Conservation (phyloP, 1,140 invertebrate genomes). For the Neodiprion pinetum region DNA sequence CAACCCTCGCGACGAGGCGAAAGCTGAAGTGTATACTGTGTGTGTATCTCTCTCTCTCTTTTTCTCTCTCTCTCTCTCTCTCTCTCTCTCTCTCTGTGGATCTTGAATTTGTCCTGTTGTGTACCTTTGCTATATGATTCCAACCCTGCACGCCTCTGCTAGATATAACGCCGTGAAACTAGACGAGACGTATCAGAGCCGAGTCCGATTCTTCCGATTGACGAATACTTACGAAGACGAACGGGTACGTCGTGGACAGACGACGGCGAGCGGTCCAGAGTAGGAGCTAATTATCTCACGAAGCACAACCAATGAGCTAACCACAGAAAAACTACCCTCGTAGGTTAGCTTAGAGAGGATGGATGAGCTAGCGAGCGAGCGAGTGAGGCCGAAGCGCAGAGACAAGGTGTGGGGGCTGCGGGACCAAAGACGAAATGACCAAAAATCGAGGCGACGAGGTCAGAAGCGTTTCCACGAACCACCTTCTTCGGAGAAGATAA, state of each 20-base stretch:
- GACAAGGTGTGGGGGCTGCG: not conserved
- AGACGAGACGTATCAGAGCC: conserved; percentile 1
- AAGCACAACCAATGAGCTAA: not conserved
- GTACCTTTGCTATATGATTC: not conserved
- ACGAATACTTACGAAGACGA: conserved; percentile 2
- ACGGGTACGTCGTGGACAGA: not conserved
- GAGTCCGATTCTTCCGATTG: not conserved
- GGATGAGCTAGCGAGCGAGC: conserved; percentile 40
- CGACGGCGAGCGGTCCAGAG: not conserved
- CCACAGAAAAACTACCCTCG: conserved; percentile 38
- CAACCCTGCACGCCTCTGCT: not conserved
- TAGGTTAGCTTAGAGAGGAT: conserved; percentile 58
- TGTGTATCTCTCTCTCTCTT: conserved; percentile 1
- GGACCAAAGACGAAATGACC: not conserved
- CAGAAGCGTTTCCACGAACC: conserved; percentile 4
- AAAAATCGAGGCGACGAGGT: conserved; percentile 1
- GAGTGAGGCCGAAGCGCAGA: conserved; percentile 12
- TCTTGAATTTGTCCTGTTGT: conserved; percentile 22
- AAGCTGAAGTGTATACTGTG: too few relatives aligned
- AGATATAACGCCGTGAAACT: not conserved
- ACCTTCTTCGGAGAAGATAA: not conserved
- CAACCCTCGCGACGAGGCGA: too few relatives aligned
- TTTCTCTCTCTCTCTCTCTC: not conserved
- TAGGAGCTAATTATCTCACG: not conserved
- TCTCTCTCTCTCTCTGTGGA: conserved; percentile 1